Evolutionary conservation across 2,888 invertebrate genomes (phyloP), one percentile per base, ranked within the genome.

Genomic region (Phorcus lineatus): DNA sequence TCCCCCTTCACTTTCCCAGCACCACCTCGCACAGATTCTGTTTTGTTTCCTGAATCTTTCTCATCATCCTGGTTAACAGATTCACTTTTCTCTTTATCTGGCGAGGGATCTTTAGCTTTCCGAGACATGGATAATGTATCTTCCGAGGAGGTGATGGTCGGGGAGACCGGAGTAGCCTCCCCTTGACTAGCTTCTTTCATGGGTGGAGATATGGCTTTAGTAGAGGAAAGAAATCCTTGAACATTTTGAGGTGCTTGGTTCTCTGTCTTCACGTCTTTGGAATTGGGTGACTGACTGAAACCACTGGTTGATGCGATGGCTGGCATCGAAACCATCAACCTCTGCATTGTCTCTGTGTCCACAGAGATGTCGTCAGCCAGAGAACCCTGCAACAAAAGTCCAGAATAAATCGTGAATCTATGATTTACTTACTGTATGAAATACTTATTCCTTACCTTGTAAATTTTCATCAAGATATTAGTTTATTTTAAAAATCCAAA

Each of bases 261-360:
- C 70, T 79, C 79, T 13, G n/a, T n/a, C 75, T 70, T 54, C 19
- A 22, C 28, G 13, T 70, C 74, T 19, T 67, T 70, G 13, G 79
- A 22, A 19, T 24, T 55, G n/a, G 31, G 28, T 19, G 36, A 7
- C n/a, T 24, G 53, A 6, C 31, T 24, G 31, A 55, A 67, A 52
- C 55, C 74, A 40, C 81, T 36, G 24, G 82, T 57, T 17, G 78
- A 40, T 7, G 82, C 57, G 40, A 84, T 80, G 57, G 81, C 80
- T 2, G 83, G 81, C 77, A 84, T 87, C 70, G 86, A 83, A 57
- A 86, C 86, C 57, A 89, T 88, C 70, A 87, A 87, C 40, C 87
- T 85, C 78, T 88, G 86, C 67, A 90, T 84, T 75, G 85, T 82
- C 54, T 87, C 88, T 36, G 75, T 24, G 31, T 80, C 80, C 74